Percentiles rank a stretch among this genome's conserved stretches.
phyloP scores from a whole-genome alignment of 1,140 invertebrate genomes.

The Mamestra configurata region DNA sequence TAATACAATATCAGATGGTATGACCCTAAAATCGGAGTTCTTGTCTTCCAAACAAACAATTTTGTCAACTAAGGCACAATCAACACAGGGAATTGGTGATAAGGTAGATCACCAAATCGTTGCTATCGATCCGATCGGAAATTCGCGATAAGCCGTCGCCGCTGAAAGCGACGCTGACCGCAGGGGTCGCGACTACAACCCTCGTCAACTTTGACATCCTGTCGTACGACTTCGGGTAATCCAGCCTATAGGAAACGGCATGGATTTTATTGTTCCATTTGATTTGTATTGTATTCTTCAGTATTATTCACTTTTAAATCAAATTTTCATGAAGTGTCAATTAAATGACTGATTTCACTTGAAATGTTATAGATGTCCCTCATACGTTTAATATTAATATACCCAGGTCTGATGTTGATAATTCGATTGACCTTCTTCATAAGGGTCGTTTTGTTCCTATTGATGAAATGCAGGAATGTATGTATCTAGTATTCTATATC shows the following conservation, averaged over 20 bases:
- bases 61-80: not conserved
- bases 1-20: not conserved
- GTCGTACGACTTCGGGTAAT: constrained; percentile 36
- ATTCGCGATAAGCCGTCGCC: constrained; percentile 53
- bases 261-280: constrained; percentile 3
- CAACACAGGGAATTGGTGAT: constrained; percentile 22
- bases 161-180: constrained; percentile 62
- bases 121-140: constrained; percentile 50
- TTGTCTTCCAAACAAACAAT: not conserved
- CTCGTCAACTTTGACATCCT: constrained; percentile 68
- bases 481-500: not conserved
- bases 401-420: not conserved
- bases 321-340: not conserved
- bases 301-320: not conserved
- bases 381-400: no score
- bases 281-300: not conserved
- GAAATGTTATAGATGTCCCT: no score
- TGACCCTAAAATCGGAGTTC: not conserved
- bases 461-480: not conserved
- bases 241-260: constrained; percentile 19
- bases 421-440: not conserved
- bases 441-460: no score
- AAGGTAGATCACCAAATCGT: constrained; percentile 30
- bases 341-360: no score
- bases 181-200: constrained; percentile 57